Percentiles rank a stretch among this genome's conserved stretches.
Conservation (phyloP, 2,113 vertebrate genomes). For the Rhizomys pruinosus region DNA sequence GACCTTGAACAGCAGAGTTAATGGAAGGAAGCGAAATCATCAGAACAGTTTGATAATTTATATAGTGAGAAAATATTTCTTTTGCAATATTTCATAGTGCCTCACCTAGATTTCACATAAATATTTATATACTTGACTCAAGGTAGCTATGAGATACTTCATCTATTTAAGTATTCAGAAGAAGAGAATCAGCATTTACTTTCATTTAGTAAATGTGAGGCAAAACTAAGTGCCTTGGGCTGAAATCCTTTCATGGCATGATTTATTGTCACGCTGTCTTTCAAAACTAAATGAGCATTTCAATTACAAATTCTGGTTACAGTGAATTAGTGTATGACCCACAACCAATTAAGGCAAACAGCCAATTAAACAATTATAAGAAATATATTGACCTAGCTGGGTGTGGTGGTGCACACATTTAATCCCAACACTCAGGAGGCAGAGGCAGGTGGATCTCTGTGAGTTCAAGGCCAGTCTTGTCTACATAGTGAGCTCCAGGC, state of each 20-base stretch:
- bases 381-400: too few species aligned
- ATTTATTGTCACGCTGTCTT: slow-evolving; percentile 39
- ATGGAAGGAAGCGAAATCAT: background rate
- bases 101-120: background rate
- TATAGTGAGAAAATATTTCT: background rate
- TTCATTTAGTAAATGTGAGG: slow-evolving; percentile 12
- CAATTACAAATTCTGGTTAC: slow-evolving; percentile 28
- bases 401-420: too few species aligned
- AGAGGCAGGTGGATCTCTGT: too few species aligned
- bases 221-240: slow-evolving; percentile 30
- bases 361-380: slow-evolving; percentile 53
- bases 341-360: background rate
- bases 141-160: background rate
- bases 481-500: too few species aligned
- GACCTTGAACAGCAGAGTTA: background rate
- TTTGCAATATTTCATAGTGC: background rate
- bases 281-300: slow-evolving; percentile 54
- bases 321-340: slow-evolving; percentile 3
- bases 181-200: background rate
- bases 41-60: background rate
- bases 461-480: too few species aligned
- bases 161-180: background rate
- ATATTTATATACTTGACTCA: slow-evolving; percentile 31
- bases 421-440: too few species aligned
- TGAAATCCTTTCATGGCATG: slow-evolving; percentile 4